Percentiles rank a stretch among this genome's conserved stretches.
Evolutionary conservation across 2,797 vertebrate genomes (phyloP).

Genomic region (Myotis planiceps): DNA sequence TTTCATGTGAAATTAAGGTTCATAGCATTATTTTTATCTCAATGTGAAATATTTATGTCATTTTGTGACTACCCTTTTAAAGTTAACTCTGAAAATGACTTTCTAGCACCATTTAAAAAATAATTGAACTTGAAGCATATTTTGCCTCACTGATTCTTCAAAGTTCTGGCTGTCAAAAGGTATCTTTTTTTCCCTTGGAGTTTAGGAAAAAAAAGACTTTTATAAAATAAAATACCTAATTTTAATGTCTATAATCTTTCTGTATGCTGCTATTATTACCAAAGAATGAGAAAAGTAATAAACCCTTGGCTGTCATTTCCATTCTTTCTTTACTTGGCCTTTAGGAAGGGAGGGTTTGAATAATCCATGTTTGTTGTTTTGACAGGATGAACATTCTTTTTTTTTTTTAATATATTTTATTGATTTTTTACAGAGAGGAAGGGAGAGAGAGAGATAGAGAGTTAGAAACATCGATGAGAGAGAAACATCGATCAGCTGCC

Average conservation of each 20-base stretch:
- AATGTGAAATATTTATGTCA: conserved; percentile 23
- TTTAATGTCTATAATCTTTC: neutral
- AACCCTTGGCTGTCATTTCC: neutral
- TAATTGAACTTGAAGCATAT: conserved; percentile 59
- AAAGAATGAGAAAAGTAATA: neutral
- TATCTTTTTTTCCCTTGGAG: neutral
- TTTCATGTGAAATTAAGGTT: conserved; percentile 28
- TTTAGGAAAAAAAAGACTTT: neutral
- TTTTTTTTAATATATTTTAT: too few species aligned
- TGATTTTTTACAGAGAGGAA: too few species aligned
- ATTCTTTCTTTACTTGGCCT: neutral
- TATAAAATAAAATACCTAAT: conserved; percentile 61
- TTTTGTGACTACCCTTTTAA: conserved; percentile 57
- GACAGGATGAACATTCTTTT: neutral
- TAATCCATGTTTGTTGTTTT: neutral
- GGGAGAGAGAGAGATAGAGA: too few species aligned
- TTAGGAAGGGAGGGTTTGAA: neutral
- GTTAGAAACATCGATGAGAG: too few species aligned
- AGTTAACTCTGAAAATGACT: neutral
- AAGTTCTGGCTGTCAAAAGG: neutral
- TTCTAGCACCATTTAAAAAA: conserved; percentile 8
- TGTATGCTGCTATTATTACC: conserved; percentile 24
- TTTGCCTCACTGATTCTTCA: conserved; percentile 60
- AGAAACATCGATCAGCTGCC: too few species aligned
- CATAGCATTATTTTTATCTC: conserved; percentile 24